Conservation (phyloP, 2,797 vertebrate species). For the Dryobates pubescens region DNA sequence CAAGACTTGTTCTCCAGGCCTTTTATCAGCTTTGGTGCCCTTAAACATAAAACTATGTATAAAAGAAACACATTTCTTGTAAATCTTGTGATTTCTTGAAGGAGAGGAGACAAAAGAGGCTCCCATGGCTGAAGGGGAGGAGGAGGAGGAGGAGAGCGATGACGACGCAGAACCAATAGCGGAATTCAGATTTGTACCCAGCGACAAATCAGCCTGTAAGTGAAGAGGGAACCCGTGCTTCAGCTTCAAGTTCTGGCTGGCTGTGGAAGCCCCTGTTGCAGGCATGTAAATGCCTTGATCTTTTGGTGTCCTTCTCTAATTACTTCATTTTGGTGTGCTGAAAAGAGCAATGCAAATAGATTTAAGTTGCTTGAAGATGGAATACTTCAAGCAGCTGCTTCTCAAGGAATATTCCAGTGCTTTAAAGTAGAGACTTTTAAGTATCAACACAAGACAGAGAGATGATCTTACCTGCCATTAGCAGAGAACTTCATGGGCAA, state of each 20-base stretch:
- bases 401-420: not conserved
- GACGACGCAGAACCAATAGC: slow-evolving; percentile 86
- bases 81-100: slow-evolving; percentile 23
- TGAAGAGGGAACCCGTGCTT: not conserved
- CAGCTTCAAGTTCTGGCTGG: not conserved
- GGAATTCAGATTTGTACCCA: slow-evolving; percentile 95
- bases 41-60: too few species aligned
- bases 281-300: not conserved
- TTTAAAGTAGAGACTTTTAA: not conserved
- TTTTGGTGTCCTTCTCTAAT: not conserved
- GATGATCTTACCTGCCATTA: not conserved
- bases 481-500: not conserved
- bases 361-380: not conserved
- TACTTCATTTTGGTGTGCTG: not conserved
- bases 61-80: not conserved
- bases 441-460: not conserved
- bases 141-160: slow-evolving; percentile 77
- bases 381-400: not conserved
- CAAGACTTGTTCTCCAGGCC: too few species aligned
- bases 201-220: slow-evolving; percentile 90
- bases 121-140: slow-evolving; percentile 81
- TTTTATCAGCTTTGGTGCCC: too few species aligned
- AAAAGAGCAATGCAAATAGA: not conserved
- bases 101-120: slow-evolving; percentile 84
- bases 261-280: not conserved